Base-by-base conservation (phyloP, 2,888 invertebrate species). In the Thera obeliscata region DNA sequence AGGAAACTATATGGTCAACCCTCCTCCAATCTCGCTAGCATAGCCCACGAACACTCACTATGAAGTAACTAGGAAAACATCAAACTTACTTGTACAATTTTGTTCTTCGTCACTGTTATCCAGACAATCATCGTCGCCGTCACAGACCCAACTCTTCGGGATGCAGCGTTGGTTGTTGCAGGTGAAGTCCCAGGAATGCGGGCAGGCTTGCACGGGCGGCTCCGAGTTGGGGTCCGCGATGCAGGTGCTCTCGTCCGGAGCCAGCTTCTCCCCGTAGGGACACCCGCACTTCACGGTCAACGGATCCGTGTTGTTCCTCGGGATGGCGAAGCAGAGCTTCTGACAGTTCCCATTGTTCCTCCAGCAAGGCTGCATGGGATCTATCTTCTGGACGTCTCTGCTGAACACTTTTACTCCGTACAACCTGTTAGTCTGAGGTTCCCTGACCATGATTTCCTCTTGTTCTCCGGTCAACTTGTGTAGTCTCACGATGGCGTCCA, bases 61-160 rank as follows among this genome's bases (percentile, higher is more conserved):
- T 38, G 38, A 38, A 8, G 2, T 46, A 46, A 8, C n/a, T 50
- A 22, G n/a, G 22, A 46, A 46, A 46, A 2, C 7, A 46, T 46
- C 0, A 9, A 46, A 94, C 96, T 95, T 85, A 97, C 97, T 97
- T 64, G 98, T 98, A 85, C 99, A 99, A 81, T 98, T 98, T 83
- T 97, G 98, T 89, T 97, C 96, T 87, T 99, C 99, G 83, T 99
- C 99, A 65, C 98, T 98, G 89, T 98, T 98, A 83, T 99, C 99
- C 78, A 98, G 91, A 80, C 99, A 99, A 84, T 99, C 99, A 82
- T 99, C 97, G 79, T 99, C 99, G 0, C 98, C 98, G 84, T 99
- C 98, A 85, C 99, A 99, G 1, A 98, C 96, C 98, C 98, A 99
- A 7, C 97, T 97, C 84, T 97, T 97, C 0, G 98, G 98, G 61